These are phyloP conservation scores for Lethocerus indicus DNA, from an alignment of 1,140 invertebrate species.

Conservation along the genomic window DNA sequence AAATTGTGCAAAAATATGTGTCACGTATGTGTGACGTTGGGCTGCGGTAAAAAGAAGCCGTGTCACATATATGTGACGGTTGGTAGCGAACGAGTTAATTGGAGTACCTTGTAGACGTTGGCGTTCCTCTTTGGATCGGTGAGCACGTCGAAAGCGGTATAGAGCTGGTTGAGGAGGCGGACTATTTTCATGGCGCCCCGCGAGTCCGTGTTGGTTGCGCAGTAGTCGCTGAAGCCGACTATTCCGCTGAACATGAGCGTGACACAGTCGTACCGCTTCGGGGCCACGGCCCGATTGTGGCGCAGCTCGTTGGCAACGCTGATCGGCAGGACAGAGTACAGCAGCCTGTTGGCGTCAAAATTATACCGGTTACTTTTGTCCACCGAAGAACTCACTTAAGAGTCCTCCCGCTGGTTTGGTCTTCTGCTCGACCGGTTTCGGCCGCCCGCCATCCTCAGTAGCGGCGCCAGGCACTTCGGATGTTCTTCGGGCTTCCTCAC, in stretches of 20 bases:
- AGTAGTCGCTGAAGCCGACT: conserved; percentile 79
- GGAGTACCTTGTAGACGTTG: conserved; percentile 80
- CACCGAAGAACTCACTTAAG: too few relatives aligned
- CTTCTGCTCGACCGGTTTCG: too few relatives aligned
- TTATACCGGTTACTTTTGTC: too few relatives aligned
- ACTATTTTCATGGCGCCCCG: conserved; percentile 85
- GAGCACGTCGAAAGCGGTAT: conserved; percentile 78
- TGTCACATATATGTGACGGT: too few relatives aligned
- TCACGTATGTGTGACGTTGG: too few relatives aligned
- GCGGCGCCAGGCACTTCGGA: too few relatives aligned
- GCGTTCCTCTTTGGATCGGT: conserved; percentile 82
- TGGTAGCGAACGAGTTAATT: conserved; percentile 2
- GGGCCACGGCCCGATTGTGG: conserved; percentile 73
- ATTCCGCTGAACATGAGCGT: conserved; percentile 89
- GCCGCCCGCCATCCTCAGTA: too few relatives aligned
- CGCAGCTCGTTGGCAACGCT: conserved; percentile 84
- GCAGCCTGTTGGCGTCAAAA: conserved; percentile 37
- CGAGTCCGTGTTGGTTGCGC: conserved; percentile 67
- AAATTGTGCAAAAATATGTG: too few relatives aligned
- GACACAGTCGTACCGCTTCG: conserved; percentile 70
- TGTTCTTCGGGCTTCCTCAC: too few relatives aligned
- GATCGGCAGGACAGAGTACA: conserved; percentile 87
- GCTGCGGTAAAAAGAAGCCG: too few relatives aligned
- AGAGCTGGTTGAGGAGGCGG: conserved; percentile 76
- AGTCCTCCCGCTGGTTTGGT: too few relatives aligned